Evolutionary conservation across 2,888 invertebrate species (phyloP), one percentile per base, ranked within the genome.

Genomic region (Caenorhabditis japonica): DNA sequence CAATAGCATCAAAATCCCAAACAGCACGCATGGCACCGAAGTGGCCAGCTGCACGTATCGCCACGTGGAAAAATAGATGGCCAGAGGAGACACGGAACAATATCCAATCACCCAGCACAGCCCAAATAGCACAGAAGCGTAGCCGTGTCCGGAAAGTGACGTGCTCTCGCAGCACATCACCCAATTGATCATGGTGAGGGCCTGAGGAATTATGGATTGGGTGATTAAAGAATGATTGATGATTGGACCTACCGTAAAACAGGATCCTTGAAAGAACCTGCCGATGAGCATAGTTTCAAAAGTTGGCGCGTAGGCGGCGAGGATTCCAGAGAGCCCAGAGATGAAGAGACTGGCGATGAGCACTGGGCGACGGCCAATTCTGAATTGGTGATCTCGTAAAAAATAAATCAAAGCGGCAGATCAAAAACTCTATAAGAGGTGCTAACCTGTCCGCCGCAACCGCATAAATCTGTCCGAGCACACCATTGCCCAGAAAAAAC

Each of bases 21-120:
- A 72, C 4, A 83, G 15, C 2, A 79, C 36, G 27, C 66, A 56
- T 15, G 83, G 83, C 25, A 75, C 21, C 13, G 81, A 77, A 15
- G 76, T 77, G 13, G 70, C 59, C 15, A 80, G 43, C 47, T 81
- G 75, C 10, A 83, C 58, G 25, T 70, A 60, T 36, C 83, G 51
- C 83, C 83, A 83, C 43, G 76, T 55, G 8, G 59, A 38, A 8
- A 82, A 52, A 19, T 64, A 77, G 34, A 80, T 81, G 25, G 83
- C 82, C 13, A 83, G 19, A 4, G 83, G 81, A 3, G 81, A 64
- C 13, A 82, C 60, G 1, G 72, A 41, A 41, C 78, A 77, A 53
- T 83, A 83, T 8, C 83, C 83, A 33, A 76, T 21, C 4, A 83
- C 79, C 79, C 79, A 79, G 17, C 68, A 61, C 12, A 72, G 17